These are phyloP conservation scores for Serinus canaria DNA, from an alignment of 2,113 vertebrate species.

Conservation along the genomic window DNA sequence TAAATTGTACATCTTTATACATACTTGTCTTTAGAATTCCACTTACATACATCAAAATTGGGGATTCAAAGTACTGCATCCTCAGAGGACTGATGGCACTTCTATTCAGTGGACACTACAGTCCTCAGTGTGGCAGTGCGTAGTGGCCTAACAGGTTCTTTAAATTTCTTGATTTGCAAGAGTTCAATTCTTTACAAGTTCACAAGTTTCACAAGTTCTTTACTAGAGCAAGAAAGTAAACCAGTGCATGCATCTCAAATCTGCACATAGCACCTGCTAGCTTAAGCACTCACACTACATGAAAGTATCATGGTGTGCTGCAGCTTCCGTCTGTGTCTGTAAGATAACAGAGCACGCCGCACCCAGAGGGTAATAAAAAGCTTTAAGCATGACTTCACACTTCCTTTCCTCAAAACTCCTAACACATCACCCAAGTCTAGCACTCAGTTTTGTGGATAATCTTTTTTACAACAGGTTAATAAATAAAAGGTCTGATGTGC, in stretches of 20 bases:
- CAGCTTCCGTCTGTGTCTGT: not conserved
- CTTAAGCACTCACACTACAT: not conserved
- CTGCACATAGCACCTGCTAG: not conserved
- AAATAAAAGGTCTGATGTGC: not conserved
- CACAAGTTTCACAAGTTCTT: not conserved
- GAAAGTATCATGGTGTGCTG: not conserved
- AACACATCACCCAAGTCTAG: not conserved
- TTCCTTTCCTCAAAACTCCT: not conserved
- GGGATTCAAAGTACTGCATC: not conserved
- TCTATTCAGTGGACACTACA: not conserved
- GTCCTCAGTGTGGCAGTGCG: not conserved
- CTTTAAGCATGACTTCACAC: not conserved
- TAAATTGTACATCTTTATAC: not conserved
- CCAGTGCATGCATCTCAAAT: not conserved
- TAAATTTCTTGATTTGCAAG: not conserved
- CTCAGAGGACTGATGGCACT: not conserved
- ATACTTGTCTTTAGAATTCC: not conserved
- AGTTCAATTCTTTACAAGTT: not conserved
- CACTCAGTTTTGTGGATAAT: not conserved
- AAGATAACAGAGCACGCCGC: not conserved
- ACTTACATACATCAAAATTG: not conserved
- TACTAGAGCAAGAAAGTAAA: not conserved
- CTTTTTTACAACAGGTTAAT: conserved; percentile 22
- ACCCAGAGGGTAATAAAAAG: not conserved
- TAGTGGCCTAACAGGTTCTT: not conserved